phyloP scores from a whole-genome alignment of 2,797 vertebrate genomes.

The Chromis chromis region DNA sequence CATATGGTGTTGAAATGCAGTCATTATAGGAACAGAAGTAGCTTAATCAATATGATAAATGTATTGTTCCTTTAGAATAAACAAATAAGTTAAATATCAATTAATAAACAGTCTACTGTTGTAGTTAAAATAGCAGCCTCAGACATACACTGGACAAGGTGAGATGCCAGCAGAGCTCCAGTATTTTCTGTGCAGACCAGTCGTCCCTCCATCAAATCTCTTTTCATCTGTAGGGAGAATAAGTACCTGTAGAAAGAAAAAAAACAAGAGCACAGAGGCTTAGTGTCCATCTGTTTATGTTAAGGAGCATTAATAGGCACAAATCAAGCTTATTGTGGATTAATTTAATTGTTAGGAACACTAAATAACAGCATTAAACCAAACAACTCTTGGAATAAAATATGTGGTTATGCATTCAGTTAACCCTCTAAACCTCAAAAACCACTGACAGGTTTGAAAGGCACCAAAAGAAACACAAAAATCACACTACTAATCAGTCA shows the following conservation, averaged over 20 bases:
- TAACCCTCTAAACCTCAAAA: neutral
- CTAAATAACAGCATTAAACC: neutral
- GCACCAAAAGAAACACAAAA: too few species aligned
- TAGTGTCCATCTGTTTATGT: slow-evolving; percentile 23
- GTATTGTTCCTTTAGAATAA: neutral
- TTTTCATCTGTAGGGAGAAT: slow-evolving; percentile 96
- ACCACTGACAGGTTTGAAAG: too few species aligned
- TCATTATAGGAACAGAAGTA: too few species aligned
- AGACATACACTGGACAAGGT: slow-evolving; percentile 94
- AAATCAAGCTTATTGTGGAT: slow-evolving; percentile 8
- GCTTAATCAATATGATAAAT: too few species aligned
- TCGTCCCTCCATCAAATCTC: slow-evolving; percentile 91
- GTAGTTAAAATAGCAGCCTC: neutral
- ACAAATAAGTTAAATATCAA: neutral
- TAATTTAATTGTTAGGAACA: slow-evolving; percentile 9
- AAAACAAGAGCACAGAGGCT: slow-evolving; percentile 20
- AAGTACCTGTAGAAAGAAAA: slow-evolving; percentile 87
- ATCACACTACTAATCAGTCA: too few species aligned
- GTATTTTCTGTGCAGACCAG: slow-evolving; percentile 92
- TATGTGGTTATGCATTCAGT: neutral
- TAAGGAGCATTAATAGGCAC: slow-evolving; percentile 3
- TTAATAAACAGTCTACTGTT: neutral
- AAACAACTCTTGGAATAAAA: neutral
- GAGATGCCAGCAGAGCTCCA: slow-evolving; percentile 91
- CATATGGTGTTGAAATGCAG: too few species aligned